These are phyloP conservation scores for Epizoanthus ramosus DNA, from an alignment of 92 coral and sea anemone genomes.

Conservation along the genomic window DNA sequence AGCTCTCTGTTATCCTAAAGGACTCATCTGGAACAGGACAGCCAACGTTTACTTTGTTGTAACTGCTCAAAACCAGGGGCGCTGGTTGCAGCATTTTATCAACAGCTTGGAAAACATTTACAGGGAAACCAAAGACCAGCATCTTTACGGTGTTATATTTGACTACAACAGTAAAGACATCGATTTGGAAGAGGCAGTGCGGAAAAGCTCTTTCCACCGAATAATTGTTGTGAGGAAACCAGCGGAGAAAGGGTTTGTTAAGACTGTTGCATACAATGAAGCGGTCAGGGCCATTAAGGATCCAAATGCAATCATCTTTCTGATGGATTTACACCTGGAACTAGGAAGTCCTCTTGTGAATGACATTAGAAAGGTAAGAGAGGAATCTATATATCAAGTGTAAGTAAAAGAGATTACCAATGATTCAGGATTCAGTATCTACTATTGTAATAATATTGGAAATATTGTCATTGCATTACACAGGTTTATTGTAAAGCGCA, in stretches of 20 bases:
- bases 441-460: too few relatives aligned
- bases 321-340: slow-evolving; percentile 1
- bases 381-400: too few relatives aligned
- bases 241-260: not conserved
- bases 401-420: too few relatives aligned
- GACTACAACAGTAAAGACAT: slow-evolving; percentile 10
- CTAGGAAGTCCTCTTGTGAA: slow-evolving; percentile 5
- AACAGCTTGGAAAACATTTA: slow-evolving; percentile 23
- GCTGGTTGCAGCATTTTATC: slow-evolving; percentile 21
- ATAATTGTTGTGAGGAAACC: not conserved
- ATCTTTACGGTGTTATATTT: slow-evolving; percentile 10
- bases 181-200: not conserved
- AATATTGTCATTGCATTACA: too few relatives aligned
- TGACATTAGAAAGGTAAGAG: slow-evolving; percentile 5
- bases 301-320: not conserved
- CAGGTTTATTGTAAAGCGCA: too few relatives aligned
- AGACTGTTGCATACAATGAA: slow-evolving; percentile 1
- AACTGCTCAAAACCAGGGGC: slow-evolving; percentile 18
- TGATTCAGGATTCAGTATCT: too few relatives aligned
- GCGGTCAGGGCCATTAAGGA: slow-evolving; percentile 2
- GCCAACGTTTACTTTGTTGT: slow-evolving; percentile 13
- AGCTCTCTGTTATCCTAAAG: slow-evolving; percentile 4
- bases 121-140: not conserved
- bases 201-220: not conserved
- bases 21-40: not conserved